Conservation (phyloP, 2,113 vertebrate genomes). For the Origma solitaria region DNA sequence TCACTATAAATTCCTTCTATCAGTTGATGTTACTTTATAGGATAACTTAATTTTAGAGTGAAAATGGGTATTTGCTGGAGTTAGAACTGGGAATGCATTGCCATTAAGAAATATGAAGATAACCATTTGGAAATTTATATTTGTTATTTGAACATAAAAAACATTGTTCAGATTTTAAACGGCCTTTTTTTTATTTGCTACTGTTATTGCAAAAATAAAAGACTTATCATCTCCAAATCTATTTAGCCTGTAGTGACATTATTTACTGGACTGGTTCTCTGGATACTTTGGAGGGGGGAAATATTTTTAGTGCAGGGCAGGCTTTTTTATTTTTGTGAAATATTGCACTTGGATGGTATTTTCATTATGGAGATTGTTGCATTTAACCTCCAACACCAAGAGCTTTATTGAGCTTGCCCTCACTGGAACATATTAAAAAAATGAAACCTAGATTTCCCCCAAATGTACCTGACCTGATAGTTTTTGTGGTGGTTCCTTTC, state of each 20-base stretch:
- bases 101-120: constrained; percentile 26
- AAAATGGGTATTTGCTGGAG: constrained; percentile 53
- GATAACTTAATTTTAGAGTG: constrained; percentile 52
- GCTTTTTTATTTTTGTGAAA: neutral
- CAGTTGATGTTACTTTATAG: constrained; percentile 42
- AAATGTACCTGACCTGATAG: neutral
- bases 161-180: constrained; percentile 31
- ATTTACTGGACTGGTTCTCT: neutral
- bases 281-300: neutral
- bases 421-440: neutral
- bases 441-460: neutral
- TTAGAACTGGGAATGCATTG: constrained; percentile 46
- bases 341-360: neutral
- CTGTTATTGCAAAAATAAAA: constrained; percentile 39
- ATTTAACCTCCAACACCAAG: neutral
- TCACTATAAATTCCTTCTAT: constrained; percentile 58
- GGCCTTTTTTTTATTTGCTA: neutral
- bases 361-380: neutral
- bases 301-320: neutral
- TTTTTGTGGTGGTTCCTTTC: neutral
- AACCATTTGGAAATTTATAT: constrained; percentile 37
- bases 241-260: neutral
- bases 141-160: constrained; percentile 27
- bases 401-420: neutral
- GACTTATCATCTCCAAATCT: constrained; percentile 18